phyloP scores from a whole-genome alignment of 2,797 vertebrate genomes.

The Halcyon badia region DNA sequence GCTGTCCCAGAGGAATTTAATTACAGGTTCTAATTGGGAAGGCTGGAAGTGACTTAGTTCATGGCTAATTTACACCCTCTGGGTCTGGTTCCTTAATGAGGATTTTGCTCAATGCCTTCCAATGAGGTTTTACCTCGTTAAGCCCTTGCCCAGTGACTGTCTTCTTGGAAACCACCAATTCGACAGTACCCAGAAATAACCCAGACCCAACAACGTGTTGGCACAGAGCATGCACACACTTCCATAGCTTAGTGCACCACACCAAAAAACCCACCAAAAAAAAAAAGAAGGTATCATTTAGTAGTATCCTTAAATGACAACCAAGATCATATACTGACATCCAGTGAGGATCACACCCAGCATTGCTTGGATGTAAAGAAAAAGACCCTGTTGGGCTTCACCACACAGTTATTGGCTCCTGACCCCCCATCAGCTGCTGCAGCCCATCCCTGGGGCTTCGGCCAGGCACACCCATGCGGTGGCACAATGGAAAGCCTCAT shows the following conservation, averaged over 20 bases:
- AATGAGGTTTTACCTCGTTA: neutral
- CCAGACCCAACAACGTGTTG: neutral
- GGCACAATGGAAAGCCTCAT: neutral
- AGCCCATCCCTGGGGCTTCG: neutral
- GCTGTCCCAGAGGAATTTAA: neutral
- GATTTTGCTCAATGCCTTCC: neutral
- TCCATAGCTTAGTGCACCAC: neutral
- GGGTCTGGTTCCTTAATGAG: neutral
- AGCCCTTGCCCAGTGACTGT: neutral
- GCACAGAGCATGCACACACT: conserved; percentile 10
- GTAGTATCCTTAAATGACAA: neutral
- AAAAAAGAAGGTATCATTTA: neutral
- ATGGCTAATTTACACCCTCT: neutral
- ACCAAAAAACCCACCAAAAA: neutral
- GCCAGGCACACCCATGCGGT: neutral
- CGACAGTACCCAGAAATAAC: neutral
- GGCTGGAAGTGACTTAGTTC: neutral
- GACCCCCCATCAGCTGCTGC: neutral
- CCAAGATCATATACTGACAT: rapidly evolving
- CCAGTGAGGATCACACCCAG: rapidly evolving
- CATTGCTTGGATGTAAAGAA: neutral
- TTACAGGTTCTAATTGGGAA: neutral
- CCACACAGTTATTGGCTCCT: neutral
- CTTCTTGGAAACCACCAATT: neutral
- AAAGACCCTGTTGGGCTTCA: rapidly evolving